Conservation (phyloP, 1,140 invertebrate species). For the Nylanderia fulva region DNA sequence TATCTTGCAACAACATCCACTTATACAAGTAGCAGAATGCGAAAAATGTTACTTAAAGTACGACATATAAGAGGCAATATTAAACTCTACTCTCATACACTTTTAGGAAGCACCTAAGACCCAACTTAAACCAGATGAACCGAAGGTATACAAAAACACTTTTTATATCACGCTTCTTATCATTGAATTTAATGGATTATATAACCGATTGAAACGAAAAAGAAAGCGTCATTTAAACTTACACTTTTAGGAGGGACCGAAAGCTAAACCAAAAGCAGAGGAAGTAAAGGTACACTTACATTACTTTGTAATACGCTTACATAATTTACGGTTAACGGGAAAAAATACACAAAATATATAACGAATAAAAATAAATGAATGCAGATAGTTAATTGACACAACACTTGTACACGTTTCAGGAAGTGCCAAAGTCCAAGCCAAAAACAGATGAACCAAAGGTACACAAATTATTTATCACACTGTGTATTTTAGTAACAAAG, state of each 20-base stretch:
- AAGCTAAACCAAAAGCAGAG: constrained; percentile 55
- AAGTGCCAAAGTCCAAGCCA: constrained; percentile 20
- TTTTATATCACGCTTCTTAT: not conserved
- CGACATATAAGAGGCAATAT: not conserved
- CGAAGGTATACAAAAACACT: constrained; percentile 72
- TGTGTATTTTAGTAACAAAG: not conserved
- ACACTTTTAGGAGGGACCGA: constrained; percentile 68
- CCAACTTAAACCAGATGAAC: constrained; percentile 72
- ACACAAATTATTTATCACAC: constrained; percentile 57
- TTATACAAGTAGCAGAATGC: not conserved
- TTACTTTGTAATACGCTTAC: no score
- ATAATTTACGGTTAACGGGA: not conserved
- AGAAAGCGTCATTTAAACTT: constrained; percentile 3
- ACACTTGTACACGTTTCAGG: constrained; percentile 34
- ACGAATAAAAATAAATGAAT: not conserved
- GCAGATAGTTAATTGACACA: constrained; percentile 14
- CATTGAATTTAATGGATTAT: not conserved
- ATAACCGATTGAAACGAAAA: not conserved
- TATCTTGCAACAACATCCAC: not conserved
- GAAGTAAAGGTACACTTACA: constrained; percentile 73
- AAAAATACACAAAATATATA: not conserved
- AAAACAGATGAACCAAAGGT: constrained; percentile 71
- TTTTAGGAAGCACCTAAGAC: constrained; percentile 71
- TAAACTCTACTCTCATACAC: constrained; percentile 54
- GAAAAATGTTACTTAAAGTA: not conserved